Conservation (phyloP, 2,797 vertebrate genomes). For the Novumbra hubbsi region DNA sequence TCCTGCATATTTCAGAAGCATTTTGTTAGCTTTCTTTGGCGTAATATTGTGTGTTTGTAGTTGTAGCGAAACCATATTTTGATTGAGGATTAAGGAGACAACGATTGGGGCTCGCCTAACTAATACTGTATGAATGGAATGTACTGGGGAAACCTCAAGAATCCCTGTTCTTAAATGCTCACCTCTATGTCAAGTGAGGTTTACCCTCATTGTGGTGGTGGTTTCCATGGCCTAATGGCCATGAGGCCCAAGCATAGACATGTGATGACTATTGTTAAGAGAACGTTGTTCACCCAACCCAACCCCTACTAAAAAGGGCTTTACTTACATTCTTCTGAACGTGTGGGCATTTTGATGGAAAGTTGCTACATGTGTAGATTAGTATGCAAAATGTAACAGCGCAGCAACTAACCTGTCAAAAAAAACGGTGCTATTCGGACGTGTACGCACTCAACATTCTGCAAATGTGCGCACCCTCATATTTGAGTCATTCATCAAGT, state of each 20-base stretch:
- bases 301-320: not conserved
- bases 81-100: not conserved
- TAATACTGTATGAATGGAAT: not conserved
- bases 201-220: not conserved
- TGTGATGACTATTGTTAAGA: slow-evolving; percentile 14
- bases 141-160: not conserved
- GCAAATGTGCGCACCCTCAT: not conserved
- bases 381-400: not conserved
- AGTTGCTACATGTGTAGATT: not conserved
- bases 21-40: not conserved
- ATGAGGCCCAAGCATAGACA: slow-evolving; percentile 1
- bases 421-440: no score
- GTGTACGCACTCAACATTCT: no score
- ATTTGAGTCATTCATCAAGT: not conserved
- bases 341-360: not conserved
- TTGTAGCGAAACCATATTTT: not conserved
- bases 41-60: not conserved
- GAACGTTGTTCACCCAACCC: slow-evolving; percentile 13
- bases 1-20: not conserved
- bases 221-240: slow-evolving; percentile 10
- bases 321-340: not conserved
- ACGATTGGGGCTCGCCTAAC: not conserved
- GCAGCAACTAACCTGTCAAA: no score
- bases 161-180: not conserved
- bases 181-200: not conserved